Evolutionary conservation across 2,888 invertebrate genomes (phyloP), one percentile per base, ranked within the genome.

Genomic region (Sialis lutaria): DNA sequence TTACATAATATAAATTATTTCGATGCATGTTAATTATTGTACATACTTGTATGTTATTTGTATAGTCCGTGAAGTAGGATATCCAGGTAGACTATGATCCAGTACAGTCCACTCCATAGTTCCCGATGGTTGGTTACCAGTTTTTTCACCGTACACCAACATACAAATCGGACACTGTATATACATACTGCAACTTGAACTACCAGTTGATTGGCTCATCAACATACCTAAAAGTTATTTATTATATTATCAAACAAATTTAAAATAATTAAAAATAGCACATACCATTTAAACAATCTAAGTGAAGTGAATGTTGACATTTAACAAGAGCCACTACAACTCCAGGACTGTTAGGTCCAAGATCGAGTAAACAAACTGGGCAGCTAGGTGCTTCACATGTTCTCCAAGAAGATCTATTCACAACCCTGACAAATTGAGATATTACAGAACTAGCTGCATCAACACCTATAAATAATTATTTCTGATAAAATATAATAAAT

Each of bases 101-200:
- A 82, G 73, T 51, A 81, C 69, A 45, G 77, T 75, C 84, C 85
- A 86, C 55, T 84, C 81, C 87, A 88, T 87, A 52, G 77, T 77
- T 49, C 87, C 87, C 30, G 77, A 72, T 2, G 90, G 88, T 66
- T 89, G 89, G 62, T 81, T 86, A 39, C 85, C 85, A 55, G 73
- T 69, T 51, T 77, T 77, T 67, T 84, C 82, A 1, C 89, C 89
- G 63, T 88, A 88, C 55, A 83, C 79, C 55, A 79, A 79, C 51
- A 88, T 87, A 64, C 91, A 91, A 30, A 85, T 82, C 4, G 85
- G 84, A 62, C 92, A 92, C 63, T 86, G 86, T 55, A 90, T 77
- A 62, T 83, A 84, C 55, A 84, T 67, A 61, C 74, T 39, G 32
- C 31, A 10, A 32, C n/a, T 33, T 8, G 22, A 31, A 12, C 10